Base-by-base conservation (phyloP, 2,113 vertebrate species). In the Charina bottae region DNA sequence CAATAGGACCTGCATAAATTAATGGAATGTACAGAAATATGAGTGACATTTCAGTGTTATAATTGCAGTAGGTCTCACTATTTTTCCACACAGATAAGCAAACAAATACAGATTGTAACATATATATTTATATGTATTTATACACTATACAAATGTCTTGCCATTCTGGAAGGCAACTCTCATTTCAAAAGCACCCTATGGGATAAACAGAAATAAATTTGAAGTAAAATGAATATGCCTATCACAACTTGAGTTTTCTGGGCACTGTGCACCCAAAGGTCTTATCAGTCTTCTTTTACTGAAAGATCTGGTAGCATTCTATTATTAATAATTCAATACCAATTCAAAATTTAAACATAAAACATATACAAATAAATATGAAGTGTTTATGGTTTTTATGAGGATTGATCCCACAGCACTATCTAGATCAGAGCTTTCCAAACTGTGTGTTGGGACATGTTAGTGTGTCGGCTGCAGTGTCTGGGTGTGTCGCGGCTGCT, bases 1-100 rank as follows among this genome's bases (percentile, higher is more conserved):
- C 95, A 96, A 95, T 83, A 95, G 90, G 96, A 95, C 94, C 93
- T 95, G 97, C 97, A 98, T 97, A 97, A 97, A 98, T 98, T 97
- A 98, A 95, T 94, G 88, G 90, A 97, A 92, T 90, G 28, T 88
- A 95, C 96, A 96, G 93, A 97, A 93, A 93, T 23, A 93, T 96
- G 94, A 96, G 93, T 62, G 94, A 94, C 93, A 95, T 90, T 85
- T 96, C 87, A 56, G 42, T 93, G 89, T 86, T 93, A 62, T 15
- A 11, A 83, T 92, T 89, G 87, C 84, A 94, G 56, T 89, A 89
- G 95, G 89, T 93, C 92, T 91, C 93, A 37, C 58, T 91, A n/a
- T 86, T 90, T 91, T 91, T 78, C 55, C 87, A 91, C 88, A 49
- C 23, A 89, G n/a, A 78, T n/a, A 90, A 17, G 95, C 17, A 78